Conservation (phyloP, 2,797 vertebrate genomes). For the Poeciliopsis infans region DNA sequence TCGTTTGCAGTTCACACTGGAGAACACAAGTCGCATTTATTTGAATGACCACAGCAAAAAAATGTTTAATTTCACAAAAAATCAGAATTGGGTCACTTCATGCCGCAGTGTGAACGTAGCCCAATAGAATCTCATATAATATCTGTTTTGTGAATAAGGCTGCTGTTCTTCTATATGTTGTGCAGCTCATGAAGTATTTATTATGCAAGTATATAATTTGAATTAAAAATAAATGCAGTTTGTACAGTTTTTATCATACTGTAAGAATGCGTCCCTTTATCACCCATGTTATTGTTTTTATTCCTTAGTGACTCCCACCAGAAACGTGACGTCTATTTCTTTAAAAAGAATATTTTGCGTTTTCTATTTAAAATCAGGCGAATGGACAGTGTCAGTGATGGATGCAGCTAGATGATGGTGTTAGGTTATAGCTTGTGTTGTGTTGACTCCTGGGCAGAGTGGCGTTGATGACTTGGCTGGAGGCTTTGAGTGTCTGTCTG, state of each 20-base stretch:
- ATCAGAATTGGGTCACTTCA: no score
- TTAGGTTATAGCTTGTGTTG: slow-evolving; percentile 10
- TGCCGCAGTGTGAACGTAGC: no score
- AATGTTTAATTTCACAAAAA: no score
- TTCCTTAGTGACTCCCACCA: background rate
- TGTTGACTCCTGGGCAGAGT: background rate
- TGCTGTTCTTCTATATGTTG: background rate
- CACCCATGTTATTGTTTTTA: background rate
- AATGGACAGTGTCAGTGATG: slow-evolving; percentile 1
- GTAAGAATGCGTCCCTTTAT: background rate
- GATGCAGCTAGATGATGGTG: background rate
- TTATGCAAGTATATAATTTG: background rate
- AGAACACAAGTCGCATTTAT: no score
- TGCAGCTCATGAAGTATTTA: background rate
- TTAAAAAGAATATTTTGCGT: background rate
- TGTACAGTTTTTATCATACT: background rate
- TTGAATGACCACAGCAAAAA: no score
- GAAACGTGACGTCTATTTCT: background rate
- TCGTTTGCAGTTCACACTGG: no score
- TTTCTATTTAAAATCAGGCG: background rate
- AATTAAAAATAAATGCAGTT: background rate
- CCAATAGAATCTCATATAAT: background rate
- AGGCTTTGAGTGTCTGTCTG: slow-evolving; percentile 21
- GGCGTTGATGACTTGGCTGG: background rate
- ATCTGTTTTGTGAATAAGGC: background rate